Percentiles rank a stretch among this genome's conserved stretches.
These are phyloP conservation scores for Pseudochirops corinnae DNA, from an alignment of 2,797 vertebrate species.

Conservation along the genomic window DNA sequence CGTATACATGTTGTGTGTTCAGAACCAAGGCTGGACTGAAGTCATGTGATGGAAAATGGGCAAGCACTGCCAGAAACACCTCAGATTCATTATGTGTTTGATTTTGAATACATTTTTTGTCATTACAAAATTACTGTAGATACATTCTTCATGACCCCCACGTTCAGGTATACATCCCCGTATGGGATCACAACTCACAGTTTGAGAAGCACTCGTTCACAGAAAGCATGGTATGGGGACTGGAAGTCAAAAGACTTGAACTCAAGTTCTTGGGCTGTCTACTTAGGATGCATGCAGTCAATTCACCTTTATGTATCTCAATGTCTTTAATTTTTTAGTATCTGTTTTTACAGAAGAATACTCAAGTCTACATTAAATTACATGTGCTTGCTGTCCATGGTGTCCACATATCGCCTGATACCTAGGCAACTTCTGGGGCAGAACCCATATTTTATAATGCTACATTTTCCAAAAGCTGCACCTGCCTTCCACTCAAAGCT, in stretches of 20 bases:
- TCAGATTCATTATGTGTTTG: too few relatives aligned
- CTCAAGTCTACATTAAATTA: background rate
- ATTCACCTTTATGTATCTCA: background rate
- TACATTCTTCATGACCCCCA: too few relatives aligned
- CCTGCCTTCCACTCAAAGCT: background rate
- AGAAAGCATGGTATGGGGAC: too few relatives aligned
- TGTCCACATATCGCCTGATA: conserved; percentile 29
- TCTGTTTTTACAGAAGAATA: background rate
- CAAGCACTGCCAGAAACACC: too few relatives aligned
- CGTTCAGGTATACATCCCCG: too few relatives aligned
- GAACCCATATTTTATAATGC: background rate
- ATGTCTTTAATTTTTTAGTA: background rate
- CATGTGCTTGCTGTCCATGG: background rate
- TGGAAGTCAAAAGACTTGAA: background rate
- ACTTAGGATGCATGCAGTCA: background rate
- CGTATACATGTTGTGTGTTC: too few relatives aligned
- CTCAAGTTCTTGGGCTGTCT: background rate
- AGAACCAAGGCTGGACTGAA: too few relatives aligned
- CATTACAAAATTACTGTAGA: too few relatives aligned
- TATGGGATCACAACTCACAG: too few relatives aligned
- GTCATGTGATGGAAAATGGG: too few relatives aligned
- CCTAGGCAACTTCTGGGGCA: background rate
- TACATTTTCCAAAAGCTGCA: background rate
- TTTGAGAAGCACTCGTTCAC: too few relatives aligned
- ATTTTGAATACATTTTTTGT: too few relatives aligned